phyloP scores from a whole-genome alignment of 1,140 invertebrate genomes.

The Choristoneura fumiferana region DNA sequence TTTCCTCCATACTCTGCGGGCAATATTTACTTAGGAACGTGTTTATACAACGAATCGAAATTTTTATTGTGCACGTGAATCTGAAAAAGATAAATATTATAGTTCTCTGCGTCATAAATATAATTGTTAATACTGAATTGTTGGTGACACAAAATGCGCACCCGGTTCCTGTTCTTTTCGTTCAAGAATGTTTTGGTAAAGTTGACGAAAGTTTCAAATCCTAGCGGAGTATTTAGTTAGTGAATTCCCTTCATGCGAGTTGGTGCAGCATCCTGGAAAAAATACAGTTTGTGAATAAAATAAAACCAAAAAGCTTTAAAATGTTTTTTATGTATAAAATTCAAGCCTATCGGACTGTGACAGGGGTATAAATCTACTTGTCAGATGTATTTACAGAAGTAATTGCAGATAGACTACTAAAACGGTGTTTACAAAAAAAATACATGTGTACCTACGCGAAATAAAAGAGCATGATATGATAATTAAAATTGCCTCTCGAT shows the following conservation, averaged over 20 bases:
- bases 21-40: slow-evolving; percentile 72
- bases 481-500: too few relatives aligned
- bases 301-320: too few relatives aligned
- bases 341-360: too few relatives aligned
- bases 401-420: too few relatives aligned
- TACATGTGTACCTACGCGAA: too few relatives aligned
- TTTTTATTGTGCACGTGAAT: slow-evolving; percentile 75
- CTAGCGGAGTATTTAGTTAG: slow-evolving; percentile 75
- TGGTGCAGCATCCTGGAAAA: slow-evolving; percentile 78
- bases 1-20: slow-evolving; percentile 78
- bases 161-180: slow-evolving; percentile 42
- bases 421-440: too few relatives aligned
- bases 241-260: slow-evolving; percentile 79
- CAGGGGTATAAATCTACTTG: too few relatives aligned
- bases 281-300: background rate
- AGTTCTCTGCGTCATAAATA: too few relatives aligned
- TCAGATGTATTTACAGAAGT: too few relatives aligned
- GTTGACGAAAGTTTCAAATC: slow-evolving; percentile 70
- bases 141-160: slow-evolving; percentile 25
- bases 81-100: slow-evolving; percentile 45
- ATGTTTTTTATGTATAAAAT: too few relatives aligned
- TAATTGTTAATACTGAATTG: too few relatives aligned
- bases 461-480: too few relatives aligned
- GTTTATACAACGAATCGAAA: slow-evolving; percentile 63
- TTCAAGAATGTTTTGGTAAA: slow-evolving; percentile 64